phyloP scores from a whole-genome alignment of 1,140 invertebrate genomes.

The Drosophila asahinai region DNA sequence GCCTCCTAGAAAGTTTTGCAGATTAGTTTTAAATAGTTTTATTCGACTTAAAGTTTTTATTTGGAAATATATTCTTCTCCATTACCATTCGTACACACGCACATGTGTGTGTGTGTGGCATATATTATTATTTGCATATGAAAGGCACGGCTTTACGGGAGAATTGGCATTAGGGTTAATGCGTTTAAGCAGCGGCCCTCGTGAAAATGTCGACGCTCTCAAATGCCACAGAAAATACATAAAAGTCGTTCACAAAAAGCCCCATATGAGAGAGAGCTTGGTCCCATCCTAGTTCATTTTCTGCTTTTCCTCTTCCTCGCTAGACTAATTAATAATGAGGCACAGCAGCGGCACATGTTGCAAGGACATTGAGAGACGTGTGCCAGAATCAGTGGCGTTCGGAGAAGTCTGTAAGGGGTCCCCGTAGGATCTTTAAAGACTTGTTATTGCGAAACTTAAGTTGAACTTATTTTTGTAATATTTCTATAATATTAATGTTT shows the following conservation, averaged over 20 bases:
- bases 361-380: conserved; percentile 50
- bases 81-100: conserved; percentile 4
- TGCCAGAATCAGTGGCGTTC: conserved; percentile 20
- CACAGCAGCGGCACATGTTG: conserved; percentile 56
- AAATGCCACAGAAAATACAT: conserved; percentile 52
- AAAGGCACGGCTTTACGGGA: conserved; percentile 48
- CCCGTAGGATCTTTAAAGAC: background rate
- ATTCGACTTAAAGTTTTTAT: conserved; percentile 50
- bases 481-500: background rate
- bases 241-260: conserved; percentile 28
- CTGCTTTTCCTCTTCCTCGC: conserved; percentile 23
- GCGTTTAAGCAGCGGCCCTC: conserved; percentile 57
- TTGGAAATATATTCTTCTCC: background rate
- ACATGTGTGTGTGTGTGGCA: conserved; percentile 6
- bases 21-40: conserved; percentile 8
- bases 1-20: background rate
- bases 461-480: no score
- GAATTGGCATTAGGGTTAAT: conserved; percentile 68
- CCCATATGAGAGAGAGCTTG: conserved; percentile 17
- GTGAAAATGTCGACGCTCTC: conserved; percentile 40
- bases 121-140: conserved; percentile 21
- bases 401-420: background rate
- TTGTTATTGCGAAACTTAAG: background rate
- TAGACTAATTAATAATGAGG: conserved; percentile 71
- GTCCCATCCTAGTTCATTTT: conserved; percentile 27